Conservation (phyloP, 37 sponge, comb jelly and placozoan genomes). For the Haliclona indistincta region DNA sequence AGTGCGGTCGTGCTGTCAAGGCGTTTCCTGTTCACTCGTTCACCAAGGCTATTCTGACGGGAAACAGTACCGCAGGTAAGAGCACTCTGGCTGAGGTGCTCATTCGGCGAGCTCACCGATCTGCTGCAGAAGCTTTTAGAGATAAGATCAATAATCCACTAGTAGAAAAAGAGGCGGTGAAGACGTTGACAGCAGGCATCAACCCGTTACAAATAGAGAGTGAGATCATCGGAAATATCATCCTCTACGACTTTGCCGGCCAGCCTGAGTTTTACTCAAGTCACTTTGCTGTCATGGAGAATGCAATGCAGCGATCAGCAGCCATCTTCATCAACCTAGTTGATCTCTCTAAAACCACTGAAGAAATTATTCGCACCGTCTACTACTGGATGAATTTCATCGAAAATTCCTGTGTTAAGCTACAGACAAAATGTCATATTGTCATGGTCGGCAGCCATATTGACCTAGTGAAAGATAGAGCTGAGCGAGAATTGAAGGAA, state of each 20-base stretch:
- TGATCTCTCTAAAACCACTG: background rate
- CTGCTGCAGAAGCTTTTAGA: background rate
- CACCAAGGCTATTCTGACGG: slow-evolving; percentile 1
- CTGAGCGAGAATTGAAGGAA: background rate
- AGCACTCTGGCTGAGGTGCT: slow-evolving; percentile 4
- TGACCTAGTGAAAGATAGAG: background rate
- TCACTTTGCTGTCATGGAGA: slow-evolving; percentile 9
- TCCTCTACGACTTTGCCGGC: slow-evolving; percentile 25
- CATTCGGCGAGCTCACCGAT: background rate
- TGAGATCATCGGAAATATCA: background rate
- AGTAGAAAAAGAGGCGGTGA: background rate
- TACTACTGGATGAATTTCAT: slow-evolving; percentile 21
- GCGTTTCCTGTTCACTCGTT: background rate
- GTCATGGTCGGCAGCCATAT: slow-evolving; percentile 14
- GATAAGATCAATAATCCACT: background rate
- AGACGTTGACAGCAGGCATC: slow-evolving; percentile 18
- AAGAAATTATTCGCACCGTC: background rate
- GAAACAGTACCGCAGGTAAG: slow-evolving; percentile 7
- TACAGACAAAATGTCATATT: background rate
- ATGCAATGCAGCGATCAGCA: background rate
- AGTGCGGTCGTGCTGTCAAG: no score
- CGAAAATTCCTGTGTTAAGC: background rate
- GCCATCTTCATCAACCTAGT: slow-evolving; percentile 5
- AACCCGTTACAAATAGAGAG: background rate
- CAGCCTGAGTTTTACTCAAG: slow-evolving; percentile 6